Percentiles rank a stretch among this genome's conserved stretches.
Conservation (phyloP, 1,140 invertebrate genomes). For the Zaprionus lachaisei region DNA sequence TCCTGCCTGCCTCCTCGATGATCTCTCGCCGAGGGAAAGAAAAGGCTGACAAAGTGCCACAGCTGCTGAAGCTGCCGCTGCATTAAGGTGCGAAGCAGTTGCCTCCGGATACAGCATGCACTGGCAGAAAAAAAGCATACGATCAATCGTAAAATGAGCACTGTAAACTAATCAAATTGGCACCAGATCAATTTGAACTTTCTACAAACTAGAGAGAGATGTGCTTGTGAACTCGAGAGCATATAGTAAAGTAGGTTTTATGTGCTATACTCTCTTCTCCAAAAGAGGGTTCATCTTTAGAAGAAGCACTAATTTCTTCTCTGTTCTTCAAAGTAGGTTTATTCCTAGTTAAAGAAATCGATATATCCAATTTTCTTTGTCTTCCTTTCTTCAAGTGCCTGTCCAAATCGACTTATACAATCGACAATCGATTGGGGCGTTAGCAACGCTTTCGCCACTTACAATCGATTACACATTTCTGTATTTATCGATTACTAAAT, state of each 20-base stretch:
- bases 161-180: background rate
- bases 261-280: too few species aligned
- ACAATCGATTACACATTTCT: conserved; percentile 30
- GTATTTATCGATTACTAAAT: conserved; percentile 42
- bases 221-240: background rate
- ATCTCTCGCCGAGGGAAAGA: background rate
- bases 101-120: conserved; percentile 24
- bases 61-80: conserved; percentile 14
- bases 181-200: background rate
- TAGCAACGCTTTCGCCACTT: conserved; percentile 49
- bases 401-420: background rate
- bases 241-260: too few species aligned
- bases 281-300: too few species aligned
- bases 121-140: background rate
- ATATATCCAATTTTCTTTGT: background rate
- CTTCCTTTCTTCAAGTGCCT: background rate
- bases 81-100: conserved; percentile 63
- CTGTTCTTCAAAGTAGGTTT: background rate
- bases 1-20: background rate
- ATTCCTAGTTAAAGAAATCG: background rate
- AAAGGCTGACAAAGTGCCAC: conserved; percentile 5
- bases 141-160: background rate
- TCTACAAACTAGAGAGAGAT: background rate
- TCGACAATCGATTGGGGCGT: conserved; percentile 30
- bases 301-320: too few species aligned